These are phyloP conservation scores for Struthidea cinerea DNA, from an alignment of 2,113 vertebrate species.

Conservation along the genomic window DNA sequence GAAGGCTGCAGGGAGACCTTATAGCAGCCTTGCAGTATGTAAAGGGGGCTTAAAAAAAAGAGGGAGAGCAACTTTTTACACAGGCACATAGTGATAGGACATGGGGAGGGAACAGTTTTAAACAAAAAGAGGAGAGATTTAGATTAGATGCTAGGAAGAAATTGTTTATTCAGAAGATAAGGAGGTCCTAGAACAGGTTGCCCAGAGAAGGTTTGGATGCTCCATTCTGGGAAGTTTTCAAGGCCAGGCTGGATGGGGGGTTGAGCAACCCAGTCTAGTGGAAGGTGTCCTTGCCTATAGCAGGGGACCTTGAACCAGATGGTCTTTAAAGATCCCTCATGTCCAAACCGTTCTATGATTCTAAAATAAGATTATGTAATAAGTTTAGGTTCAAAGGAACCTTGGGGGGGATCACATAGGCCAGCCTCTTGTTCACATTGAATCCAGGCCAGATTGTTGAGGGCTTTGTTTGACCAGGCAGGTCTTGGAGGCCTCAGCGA, in stretches of 20 bases:
- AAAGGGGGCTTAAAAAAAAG: not conserved
- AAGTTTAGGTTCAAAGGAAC: not conserved
- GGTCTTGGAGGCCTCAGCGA: not conserved
- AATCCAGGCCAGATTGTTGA: not conserved
- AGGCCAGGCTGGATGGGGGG: not conserved
- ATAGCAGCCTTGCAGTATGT: not conserved
- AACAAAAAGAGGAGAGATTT: not conserved
- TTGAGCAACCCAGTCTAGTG: not conserved
- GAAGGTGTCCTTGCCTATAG: not conserved
- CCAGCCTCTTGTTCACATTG: not conserved
- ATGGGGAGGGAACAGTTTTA: not conserved
- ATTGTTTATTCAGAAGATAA: not conserved
- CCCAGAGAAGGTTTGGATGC: not conserved
- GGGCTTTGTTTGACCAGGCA: not conserved
- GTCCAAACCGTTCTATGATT: not conserved
- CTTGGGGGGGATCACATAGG: not conserved
- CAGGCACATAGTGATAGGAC: not conserved
- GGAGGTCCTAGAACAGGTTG: not conserved
- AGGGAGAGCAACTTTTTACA: not conserved
- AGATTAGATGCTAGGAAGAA: not conserved
- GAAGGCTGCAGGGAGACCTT: not conserved
- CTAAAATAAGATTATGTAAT: not conserved
- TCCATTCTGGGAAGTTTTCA: not conserved
- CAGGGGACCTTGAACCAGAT: not conserved
- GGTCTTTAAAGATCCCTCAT: not conserved